A percentile compares a stretch with the other conserved stretches of the same genome.
phyloP scores from a whole-genome alignment of 2,888 invertebrate genomes.

The Eupeodes luniger region DNA sequence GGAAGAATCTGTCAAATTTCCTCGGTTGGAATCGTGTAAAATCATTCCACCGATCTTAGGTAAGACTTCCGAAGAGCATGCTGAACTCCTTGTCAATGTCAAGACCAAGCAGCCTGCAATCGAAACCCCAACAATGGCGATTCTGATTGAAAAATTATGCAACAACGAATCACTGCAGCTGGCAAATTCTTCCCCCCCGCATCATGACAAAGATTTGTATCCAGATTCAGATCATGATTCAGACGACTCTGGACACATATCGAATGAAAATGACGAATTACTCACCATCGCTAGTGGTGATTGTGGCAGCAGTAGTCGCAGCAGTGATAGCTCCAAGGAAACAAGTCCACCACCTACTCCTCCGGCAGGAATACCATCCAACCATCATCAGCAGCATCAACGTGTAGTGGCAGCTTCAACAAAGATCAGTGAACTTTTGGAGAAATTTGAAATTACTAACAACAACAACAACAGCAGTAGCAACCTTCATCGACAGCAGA shows the following conservation, averaged over 20 bases:
- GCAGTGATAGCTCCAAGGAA: slow-evolving; percentile 59
- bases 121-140: slow-evolving; percentile 37
- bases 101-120: slow-evolving; percentile 77
- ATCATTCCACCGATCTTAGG: slow-evolving; percentile 82
- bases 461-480: slow-evolving; percentile 15
- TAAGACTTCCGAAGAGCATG: slow-evolving; percentile 82
- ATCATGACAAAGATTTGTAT: slow-evolving; percentile 50
- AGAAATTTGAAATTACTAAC: slow-evolving; percentile 81
- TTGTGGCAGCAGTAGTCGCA: slow-evolving; percentile 73
- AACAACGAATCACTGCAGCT: slow-evolving; percentile 40
- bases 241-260: slow-evolving; percentile 93
- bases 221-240: slow-evolving; percentile 85
- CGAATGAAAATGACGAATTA: slow-evolving; percentile 87
- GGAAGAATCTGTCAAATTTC: slow-evolving; percentile 81
- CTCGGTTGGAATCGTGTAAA: slow-evolving; percentile 81
- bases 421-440: slow-evolving; percentile 81
- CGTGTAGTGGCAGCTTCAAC: slow-evolving; percentile 73
- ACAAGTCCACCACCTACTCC: slow-evolving; percentile 77
- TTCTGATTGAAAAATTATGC: slow-evolving; percentile 65
- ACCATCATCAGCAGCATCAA: slow-evolving; percentile 35
- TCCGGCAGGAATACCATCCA: background rate
- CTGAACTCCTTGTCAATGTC: slow-evolving; percentile 82
- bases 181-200: background rate
- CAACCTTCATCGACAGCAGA: slow-evolving; percentile 43
- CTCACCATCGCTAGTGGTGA: slow-evolving; percentile 70